Conservation (phyloP, 2,797 vertebrate species). For the Vespertilio murinus region DNA sequence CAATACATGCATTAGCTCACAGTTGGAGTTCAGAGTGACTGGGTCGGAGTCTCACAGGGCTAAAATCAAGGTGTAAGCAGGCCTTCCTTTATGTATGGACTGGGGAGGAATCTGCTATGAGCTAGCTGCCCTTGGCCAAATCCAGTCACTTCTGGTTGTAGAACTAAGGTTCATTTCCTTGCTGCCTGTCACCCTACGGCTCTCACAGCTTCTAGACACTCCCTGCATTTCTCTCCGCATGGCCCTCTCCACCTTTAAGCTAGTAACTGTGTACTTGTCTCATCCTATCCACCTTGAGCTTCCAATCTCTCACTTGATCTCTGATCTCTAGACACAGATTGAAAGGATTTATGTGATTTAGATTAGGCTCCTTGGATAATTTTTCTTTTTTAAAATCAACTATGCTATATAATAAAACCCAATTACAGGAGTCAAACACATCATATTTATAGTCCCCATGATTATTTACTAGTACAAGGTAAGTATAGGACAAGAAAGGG, state of each 20-base stretch:
- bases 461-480: not conserved
- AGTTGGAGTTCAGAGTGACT: not conserved
- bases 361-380: not conserved
- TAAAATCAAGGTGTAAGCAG: not conserved
- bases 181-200: fast-evolving
- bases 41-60: not conserved
- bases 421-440: not conserved
- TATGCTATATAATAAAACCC: not conserved
- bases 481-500: too few relatives aligned
- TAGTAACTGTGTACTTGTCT: not conserved
- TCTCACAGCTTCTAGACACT: not conserved
- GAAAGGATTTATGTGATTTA: not conserved
- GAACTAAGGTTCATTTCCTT: not conserved
- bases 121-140: not conserved
- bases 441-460: not conserved
- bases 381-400: not conserved
- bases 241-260: not conserved
- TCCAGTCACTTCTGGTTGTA: not conserved
- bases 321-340: not conserved
- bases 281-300: fast-evolving
- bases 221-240: not conserved
- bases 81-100: not conserved
- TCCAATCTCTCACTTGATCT: not conserved
- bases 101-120: not conserved
- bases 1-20: not conserved